Conservation (phyloP, 2,113 vertebrate genomes). For the Amia ocellicauda region DNA sequence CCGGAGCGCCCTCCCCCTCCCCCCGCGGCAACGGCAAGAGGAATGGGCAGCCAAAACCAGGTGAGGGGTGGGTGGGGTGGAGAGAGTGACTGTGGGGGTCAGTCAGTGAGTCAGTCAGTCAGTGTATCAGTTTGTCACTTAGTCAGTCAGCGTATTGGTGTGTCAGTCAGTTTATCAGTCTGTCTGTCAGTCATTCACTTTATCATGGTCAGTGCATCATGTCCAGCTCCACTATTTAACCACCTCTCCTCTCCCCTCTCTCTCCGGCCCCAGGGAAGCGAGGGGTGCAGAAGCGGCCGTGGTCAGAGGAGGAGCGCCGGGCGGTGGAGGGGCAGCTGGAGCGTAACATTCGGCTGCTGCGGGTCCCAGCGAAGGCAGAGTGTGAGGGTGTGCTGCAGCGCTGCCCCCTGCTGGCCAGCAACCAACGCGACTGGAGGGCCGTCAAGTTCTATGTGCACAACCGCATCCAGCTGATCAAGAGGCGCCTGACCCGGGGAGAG, state of each 20-base stretch:
- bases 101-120: no score
- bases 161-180: no score
- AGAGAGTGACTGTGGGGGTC: no score
- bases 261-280: conserved; percentile 56
- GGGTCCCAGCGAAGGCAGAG: conserved; percentile 69
- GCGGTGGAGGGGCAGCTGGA: conserved; percentile 71
- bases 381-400: conserved; percentile 70
- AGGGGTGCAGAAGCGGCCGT: conserved; percentile 69
- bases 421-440: conserved; percentile 70
- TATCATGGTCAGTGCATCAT: no score
- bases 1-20: conserved; percentile 25
- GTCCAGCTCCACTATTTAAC: no score
- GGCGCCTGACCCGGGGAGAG: conserved; percentile 58
- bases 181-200: no score
- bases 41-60: conserved; percentile 59
- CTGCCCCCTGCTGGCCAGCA: conserved; percentile 68
- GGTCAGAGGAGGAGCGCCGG: conserved; percentile 67
- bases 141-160: no score
- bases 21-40: conserved; percentile 52
- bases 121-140: no score
- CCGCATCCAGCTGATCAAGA: conserved; percentile 71
- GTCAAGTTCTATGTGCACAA: conserved; percentile 77
- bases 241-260: conserved; percentile 15
- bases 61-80: conserved; percentile 46
- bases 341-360: conserved; percentile 63